Conservation (phyloP, 2,888 invertebrate genomes). For the Ichneumoninae sp. region DNA sequence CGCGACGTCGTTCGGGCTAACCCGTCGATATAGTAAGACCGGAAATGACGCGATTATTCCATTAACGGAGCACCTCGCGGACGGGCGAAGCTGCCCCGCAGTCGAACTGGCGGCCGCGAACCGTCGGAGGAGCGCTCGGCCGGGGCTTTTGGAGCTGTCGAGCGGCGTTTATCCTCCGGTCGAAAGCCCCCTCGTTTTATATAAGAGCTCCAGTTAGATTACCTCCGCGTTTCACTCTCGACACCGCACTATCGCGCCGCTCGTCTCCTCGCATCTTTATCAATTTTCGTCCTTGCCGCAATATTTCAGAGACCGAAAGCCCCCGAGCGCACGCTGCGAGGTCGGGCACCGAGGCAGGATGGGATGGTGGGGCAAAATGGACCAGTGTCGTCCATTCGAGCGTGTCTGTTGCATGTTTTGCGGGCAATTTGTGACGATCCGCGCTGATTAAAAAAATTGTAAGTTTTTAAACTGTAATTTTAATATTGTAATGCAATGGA, state of each 20-base stretch:
- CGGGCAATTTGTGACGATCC: too few species aligned
- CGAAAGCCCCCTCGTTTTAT: slow-evolving; percentile 41
- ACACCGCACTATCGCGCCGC: slow-evolving; percentile 4
- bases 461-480: too few species aligned
- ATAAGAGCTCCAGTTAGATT: slow-evolving; percentile 53
- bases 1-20: slow-evolving; percentile 7
- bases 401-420: too few species aligned
- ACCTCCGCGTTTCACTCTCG: slow-evolving; percentile 43
- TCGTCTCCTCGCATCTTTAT: slow-evolving; percentile 20
- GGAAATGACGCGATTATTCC: slow-evolving; percentile 74
- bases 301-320: background rate
- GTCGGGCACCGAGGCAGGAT: too few species aligned
- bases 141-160: slow-evolving; percentile 51
- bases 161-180: slow-evolving; percentile 55
- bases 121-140: slow-evolving; percentile 42
- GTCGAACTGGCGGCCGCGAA: slow-evolving; percentile 30
- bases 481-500: too few species aligned
- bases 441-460: too few species aligned
- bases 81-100: slow-evolving; percentile 22
- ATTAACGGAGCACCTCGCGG: slow-evolving; percentile 65
- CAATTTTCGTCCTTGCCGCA: slow-evolving; percentile 19
- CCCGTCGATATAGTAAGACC: slow-evolving; percentile 56
- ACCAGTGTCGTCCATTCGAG: too few species aligned
- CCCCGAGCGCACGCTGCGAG: too few species aligned
- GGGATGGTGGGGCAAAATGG: too few species aligned